Percentiles rank a stretch among this genome's conserved stretches.
Conservation (phyloP, 2,113 vertebrate genomes). For the Oreochromis aureus region DNA sequence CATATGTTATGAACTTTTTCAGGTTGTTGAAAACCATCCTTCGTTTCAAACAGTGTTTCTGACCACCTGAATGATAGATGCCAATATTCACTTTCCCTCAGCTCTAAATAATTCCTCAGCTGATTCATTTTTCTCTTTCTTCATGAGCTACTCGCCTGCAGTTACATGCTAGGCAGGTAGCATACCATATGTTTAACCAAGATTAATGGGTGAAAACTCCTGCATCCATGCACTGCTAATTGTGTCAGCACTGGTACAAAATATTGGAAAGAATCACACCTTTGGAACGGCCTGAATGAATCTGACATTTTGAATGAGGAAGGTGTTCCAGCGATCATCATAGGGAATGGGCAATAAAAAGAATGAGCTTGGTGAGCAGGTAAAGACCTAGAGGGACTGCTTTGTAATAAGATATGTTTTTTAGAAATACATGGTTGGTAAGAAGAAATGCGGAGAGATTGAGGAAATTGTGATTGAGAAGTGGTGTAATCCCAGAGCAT, state of each 20-base stretch:
- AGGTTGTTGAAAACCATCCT: not conserved
- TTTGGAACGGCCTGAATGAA: not conserved
- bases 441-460: rapidly evolving
- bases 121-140: not conserved
- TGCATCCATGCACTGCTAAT: not conserved
- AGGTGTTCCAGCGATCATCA: not conserved
- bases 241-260: not conserved
- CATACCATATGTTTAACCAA: not conserved
- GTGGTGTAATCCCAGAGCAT: not conserved
- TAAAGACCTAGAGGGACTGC: not conserved
- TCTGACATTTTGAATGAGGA: not conserved
- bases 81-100: not conserved
- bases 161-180: not conserved
- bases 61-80: not conserved
- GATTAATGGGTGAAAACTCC: rapidly evolving
- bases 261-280: not conserved
- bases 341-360: not conserved
- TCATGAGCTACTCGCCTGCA: not conserved
- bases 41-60: not conserved
- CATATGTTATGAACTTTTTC: not conserved
- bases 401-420: not conserved
- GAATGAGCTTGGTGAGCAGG: not conserved
- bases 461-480: not conserved
- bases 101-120: not conserved
- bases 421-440: not conserved